Evolutionary conservation across 2,797 vertebrate genomes (phyloP), one percentile per base, ranked within the genome.

Genomic region (Hemibagrus guttatus): DNA sequence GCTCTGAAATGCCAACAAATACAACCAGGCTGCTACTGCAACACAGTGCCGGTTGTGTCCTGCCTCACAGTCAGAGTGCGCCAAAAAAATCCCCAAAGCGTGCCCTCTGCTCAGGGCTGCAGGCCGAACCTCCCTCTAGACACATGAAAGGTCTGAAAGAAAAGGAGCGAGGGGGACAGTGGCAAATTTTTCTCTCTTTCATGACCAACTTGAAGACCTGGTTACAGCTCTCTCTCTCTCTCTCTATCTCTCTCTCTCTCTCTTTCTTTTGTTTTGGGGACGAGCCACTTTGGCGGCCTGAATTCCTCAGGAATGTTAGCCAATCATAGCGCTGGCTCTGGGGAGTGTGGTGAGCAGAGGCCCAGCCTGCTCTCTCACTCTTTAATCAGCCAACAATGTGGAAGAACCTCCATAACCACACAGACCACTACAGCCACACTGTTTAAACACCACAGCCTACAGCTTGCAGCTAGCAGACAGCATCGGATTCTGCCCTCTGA

Each of bases 271-370:
- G 71, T 87, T 85, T 89, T 82, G 83, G 79, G 78, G 80, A 89
- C 72, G 68, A 90, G 84, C 68, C 86, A 81, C 87, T 52, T 87
- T 74, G 61, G 83, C 81, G 84, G 85, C 71, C 84, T 49, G 79
- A 90, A 90, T 91, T 91, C 89, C 89, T 89, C 76, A 84, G 84
- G 80, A 86, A 81, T 66, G 31, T 88, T 35, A 86, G 86, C 91
- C 91, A 91, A 91, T 91, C 85, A 83, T 84, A 88, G 72, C 0
- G 8, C 88, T 88, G 84, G 85, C 81, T 85, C 19, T 56, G 52
- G 83, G 79, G 85, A 91, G 89, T 87, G 90, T 89, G 87, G 89
- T 89, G 69, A 88, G 81, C 79, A n/a, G 88, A 87, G 89, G 86
- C 89, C 83, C 81, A 71, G 80, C 68, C 83, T 84, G 84, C 31